Evolutionary conservation across 2,888 invertebrate genomes (phyloP).

Genomic region (Oligia strigilis): DNA sequence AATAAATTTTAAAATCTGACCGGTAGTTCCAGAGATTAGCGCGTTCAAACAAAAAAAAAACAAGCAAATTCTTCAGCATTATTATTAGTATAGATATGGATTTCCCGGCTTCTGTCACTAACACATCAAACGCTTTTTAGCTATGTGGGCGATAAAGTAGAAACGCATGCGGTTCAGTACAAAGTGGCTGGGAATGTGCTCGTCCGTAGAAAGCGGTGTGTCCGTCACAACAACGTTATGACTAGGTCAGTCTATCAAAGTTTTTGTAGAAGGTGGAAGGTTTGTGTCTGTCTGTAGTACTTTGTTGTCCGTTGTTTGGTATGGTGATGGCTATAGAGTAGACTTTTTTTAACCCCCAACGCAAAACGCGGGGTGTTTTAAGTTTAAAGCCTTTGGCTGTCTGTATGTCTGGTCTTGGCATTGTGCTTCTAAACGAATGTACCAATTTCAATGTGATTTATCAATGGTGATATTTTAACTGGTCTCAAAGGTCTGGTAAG

Average conservation of each 20-base stretch:
- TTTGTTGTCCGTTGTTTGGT: slow-evolving; percentile 50
- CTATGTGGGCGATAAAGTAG: slow-evolving; percentile 87
- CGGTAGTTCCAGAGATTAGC: no score
- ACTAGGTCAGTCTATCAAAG: slow-evolving; percentile 84
- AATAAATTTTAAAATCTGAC: no score
- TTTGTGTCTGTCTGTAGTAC: slow-evolving; percentile 48
- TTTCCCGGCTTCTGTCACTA: slow-evolving; percentile 56
- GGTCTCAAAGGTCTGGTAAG: not conserved
- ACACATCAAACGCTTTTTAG: slow-evolving; percentile 81
- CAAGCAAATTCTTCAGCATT: not conserved
- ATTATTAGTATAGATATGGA: not conserved
- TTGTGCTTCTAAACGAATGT: not conserved
- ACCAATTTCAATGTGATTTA: slow-evolving; percentile 1
- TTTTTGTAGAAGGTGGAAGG: slow-evolving; percentile 66
- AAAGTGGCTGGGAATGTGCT: slow-evolving; percentile 83
- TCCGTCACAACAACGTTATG: slow-evolving; percentile 87
- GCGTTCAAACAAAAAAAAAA: not conserved
- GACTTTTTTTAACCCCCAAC: not conserved
- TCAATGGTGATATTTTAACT: slow-evolving; percentile 9
- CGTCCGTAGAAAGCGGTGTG: slow-evolving; percentile 85
- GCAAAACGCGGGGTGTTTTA: not conserved
- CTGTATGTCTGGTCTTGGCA: not conserved
- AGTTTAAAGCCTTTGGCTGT: not conserved
- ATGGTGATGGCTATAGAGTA: slow-evolving; percentile 26
- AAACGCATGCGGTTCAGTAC: slow-evolving; percentile 87